Percentiles rank a stretch among this genome's conserved stretches.
phyloP scores from a whole-genome alignment of 2,797 vertebrate genomes.

The Macropodus opercularis region DNA sequence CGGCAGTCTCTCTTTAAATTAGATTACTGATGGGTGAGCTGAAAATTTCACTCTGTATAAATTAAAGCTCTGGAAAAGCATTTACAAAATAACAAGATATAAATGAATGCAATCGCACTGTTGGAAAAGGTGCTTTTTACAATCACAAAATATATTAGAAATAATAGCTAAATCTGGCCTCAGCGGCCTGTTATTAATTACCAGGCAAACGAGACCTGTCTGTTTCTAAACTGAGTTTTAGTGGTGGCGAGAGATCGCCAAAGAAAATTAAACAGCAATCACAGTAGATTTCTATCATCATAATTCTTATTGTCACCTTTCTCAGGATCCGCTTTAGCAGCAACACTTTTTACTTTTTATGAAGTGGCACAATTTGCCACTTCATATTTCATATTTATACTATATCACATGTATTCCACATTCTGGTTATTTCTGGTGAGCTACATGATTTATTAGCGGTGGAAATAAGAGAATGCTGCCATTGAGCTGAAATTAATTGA shows the following conservation, averaged over 20 bases:
- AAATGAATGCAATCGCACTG: slow-evolving; percentile 96
- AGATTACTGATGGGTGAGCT: slow-evolving; percentile 75
- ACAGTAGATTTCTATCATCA: slow-evolving; percentile 92
- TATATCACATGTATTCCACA: slow-evolving; percentile 84
- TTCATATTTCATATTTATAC: slow-evolving; percentile 94
- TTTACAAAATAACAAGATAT: slow-evolving; percentile 87
- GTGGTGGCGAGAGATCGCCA: slow-evolving; percentile 74
- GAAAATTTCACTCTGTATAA: slow-evolving; percentile 79
- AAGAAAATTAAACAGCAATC: slow-evolving; percentile 89
- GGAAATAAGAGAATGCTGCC: slow-evolving; percentile 84
- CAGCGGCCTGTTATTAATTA: slow-evolving; percentile 86
- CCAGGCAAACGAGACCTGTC: slow-evolving; percentile 82
- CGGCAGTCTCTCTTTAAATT: slow-evolving; percentile 71
- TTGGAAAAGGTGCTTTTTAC: slow-evolving; percentile 95
- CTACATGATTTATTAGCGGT: slow-evolving; percentile 91
- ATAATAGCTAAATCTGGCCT: slow-evolving; percentile 91
- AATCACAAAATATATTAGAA: slow-evolving; percentile 95
- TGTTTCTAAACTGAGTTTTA: slow-evolving; percentile 78
- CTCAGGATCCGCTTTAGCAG: slow-evolving; percentile 79
- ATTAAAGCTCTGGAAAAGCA: slow-evolving; percentile 82
- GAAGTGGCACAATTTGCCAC: slow-evolving; percentile 91
- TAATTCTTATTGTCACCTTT: slow-evolving; percentile 89
- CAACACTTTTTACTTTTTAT: slow-evolving; percentile 92
- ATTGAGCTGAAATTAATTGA: slow-evolving; percentile 90
- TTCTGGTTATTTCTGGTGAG: slow-evolving; percentile 88